A percentile compares a stretch with the other conserved stretches of the same genome.
Evolutionary conservation across 2,113 vertebrate species (phyloP).

Genomic region (Ciconia boyciana): DNA sequence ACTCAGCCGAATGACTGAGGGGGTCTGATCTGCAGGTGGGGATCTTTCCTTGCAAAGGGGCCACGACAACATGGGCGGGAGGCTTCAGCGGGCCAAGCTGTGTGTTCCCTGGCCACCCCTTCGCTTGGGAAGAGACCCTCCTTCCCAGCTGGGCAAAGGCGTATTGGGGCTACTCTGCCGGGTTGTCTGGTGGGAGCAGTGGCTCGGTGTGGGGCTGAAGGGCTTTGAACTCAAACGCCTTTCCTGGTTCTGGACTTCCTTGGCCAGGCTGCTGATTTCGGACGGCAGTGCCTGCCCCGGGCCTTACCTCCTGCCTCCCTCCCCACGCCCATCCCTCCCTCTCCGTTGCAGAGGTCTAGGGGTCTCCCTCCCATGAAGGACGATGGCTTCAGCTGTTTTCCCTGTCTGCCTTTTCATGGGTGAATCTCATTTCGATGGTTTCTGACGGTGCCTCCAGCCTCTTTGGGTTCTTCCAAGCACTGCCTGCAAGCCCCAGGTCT

Average conservation of each 20-base stretch:
- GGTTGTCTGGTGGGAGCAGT: not conserved
- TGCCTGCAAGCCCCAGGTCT: not conserved
- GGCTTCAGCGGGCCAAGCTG: not conserved
- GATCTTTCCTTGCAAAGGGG: not conserved
- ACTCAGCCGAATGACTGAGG: fast-evolving
- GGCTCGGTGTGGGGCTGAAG: not conserved
- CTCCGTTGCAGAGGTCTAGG: not conserved
- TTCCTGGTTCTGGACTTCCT: not conserved
- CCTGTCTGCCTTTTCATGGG: not conserved
- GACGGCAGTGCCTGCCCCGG: not conserved
- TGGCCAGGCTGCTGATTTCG: not conserved
- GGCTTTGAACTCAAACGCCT: not conserved
- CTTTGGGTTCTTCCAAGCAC: not conserved
- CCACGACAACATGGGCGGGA: not conserved
- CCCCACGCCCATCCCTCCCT: not conserved
- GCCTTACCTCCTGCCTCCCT: not conserved
- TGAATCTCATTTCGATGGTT: not conserved
- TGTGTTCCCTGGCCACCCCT: not conserved
- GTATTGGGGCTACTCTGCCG: not conserved
- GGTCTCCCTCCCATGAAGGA: not conserved
- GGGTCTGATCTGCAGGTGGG: not conserved
- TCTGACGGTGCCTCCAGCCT: not conserved
- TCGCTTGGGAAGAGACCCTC: not conserved
- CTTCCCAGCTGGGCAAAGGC: not conserved
- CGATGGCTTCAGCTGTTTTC: not conserved